phyloP scores from a whole-genome alignment of 1,140 invertebrate genomes.

The Neodiprion virginianus region DNA sequence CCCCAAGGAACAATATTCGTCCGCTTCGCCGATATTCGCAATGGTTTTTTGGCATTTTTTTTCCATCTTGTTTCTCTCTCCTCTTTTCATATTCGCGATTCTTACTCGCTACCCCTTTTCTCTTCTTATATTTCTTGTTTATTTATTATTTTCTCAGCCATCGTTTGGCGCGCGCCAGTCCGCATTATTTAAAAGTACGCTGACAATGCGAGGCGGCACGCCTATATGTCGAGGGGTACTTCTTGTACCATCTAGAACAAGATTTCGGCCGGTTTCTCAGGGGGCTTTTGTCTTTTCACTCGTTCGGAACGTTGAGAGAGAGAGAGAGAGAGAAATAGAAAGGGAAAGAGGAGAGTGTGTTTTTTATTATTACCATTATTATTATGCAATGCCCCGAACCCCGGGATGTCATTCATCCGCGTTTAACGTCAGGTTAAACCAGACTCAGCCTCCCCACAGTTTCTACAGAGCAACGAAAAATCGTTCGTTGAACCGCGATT shows the following conservation, averaged over 20 bases:
- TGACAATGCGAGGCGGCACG: slow-evolving; percentile 5
- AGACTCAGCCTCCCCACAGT: no score
- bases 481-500: neutral
- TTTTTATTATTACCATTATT: no score
- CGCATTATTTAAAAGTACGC: neutral
- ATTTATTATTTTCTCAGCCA: neutral
- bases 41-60: slow-evolving; percentile 25
- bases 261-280: no score
- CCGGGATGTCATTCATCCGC: no score
- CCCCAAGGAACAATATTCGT: slow-evolving; percentile 24
- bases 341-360: neutral
- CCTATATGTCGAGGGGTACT: neutral
- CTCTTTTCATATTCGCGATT: slow-evolving; percentile 15
- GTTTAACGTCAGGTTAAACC: no score
- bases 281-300: neutral
- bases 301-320: neutral
- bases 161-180: neutral
- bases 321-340: slow-evolving; percentile 6
- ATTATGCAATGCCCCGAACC: no score
- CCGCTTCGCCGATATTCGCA: slow-evolving; percentile 26
- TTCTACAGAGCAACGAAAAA: neutral
- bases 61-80: slow-evolving; percentile 13
- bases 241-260: no score
- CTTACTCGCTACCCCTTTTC: neutral
- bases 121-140: neutral